Evolutionary conservation across 2,888 invertebrate genomes (phyloP), one percentile per base, ranked within the genome.

Genomic region (Campoplex capitator): DNA sequence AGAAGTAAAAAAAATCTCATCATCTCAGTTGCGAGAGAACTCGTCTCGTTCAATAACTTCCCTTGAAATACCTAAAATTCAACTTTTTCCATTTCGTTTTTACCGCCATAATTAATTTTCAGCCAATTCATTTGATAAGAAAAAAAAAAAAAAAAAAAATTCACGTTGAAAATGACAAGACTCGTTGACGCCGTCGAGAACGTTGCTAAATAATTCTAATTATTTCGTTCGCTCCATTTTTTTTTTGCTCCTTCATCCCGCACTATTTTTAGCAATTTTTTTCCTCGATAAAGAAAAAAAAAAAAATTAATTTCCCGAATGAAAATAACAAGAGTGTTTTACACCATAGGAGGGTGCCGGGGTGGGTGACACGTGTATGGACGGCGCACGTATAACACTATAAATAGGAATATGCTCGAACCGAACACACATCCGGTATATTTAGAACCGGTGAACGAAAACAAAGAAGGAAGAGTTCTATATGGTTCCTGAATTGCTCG

Each of bases 391-490:
- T 65, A 74, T 54, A 75, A 70, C 18, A 68, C 68, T 89, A 90
- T 88, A 88, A 90, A 91, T 91, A 91, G 87, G 83, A 70, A 81
- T 87, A 90, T 89, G 85, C 78, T 70, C 80, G 88, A 88, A 86
- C 79, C 83, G 88, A 87, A 90, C 28, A 87, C 87, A 84, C 83
- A 51, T 56, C 74, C 74, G 87, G 65, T 88, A 84, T 85, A 87
- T 85, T 88, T 87, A 87, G 82, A 80, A 67, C 13, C 77, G 54
- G 83, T 84, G 78, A 81, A 84, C 73, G 84, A 86, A 86, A 86
- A 88, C 88, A 84, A 88, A 88, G 88, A 58, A 83, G 75, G 67
- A 83, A 85, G 65, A 78, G 65, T 54, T 62, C 76, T 84, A 75
- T 87, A 82, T 79, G 84, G 82, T 84, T 84, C 87, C 81, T 84